Evolutionary conservation across 2,113 vertebrate species (phyloP), one percentile per base, ranked within the genome.

Genomic region (Festucalex cinctus): DNA sequence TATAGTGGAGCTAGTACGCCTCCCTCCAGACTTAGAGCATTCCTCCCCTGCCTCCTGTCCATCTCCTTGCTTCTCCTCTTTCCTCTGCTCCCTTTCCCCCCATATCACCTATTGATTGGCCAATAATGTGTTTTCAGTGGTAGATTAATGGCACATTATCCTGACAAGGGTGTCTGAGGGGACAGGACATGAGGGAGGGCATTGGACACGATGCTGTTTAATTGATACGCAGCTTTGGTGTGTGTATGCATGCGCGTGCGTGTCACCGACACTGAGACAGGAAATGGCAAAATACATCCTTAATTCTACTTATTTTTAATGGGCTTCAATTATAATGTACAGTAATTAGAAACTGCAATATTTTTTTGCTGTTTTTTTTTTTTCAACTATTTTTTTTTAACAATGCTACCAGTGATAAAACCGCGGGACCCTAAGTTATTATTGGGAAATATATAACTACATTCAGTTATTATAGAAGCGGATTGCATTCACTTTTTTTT

Each of bases 121-220:
- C 89, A 90, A 83, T 91, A 83, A 54, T 70, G 73, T 88, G 79
- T 88, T 88, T 82, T 91, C 83, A 88, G 88, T 71, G 74, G 83
- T 80, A 83, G 77, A 71, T 78, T 88, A 83, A 84, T 88, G 73
- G 85, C 82, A 75, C 61, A 86, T 81, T 87, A 92, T 74, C 89
- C 88, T 84, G 79, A 88, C 82, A 69, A 73, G 85, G 81, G 87
- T 84, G 84, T 87, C 82, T 87, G 85, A 85, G 78, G 88, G 87
- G 88, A 87, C 87, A 83, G 84, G 87, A 86, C 79, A 72, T 83
- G 74, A 86, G 87, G 84, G 88, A 83, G 75, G 66, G 73, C 12
- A 77, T 83, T 69, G 64, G 81, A 78, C 71, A 82, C 69, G 62
- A 74, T 78, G 79, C 70, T 74, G 60, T 83, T 88, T 88, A 88